Conservation (phyloP, 2,797 vertebrate genomes). For the Diglossa cyanea region DNA sequence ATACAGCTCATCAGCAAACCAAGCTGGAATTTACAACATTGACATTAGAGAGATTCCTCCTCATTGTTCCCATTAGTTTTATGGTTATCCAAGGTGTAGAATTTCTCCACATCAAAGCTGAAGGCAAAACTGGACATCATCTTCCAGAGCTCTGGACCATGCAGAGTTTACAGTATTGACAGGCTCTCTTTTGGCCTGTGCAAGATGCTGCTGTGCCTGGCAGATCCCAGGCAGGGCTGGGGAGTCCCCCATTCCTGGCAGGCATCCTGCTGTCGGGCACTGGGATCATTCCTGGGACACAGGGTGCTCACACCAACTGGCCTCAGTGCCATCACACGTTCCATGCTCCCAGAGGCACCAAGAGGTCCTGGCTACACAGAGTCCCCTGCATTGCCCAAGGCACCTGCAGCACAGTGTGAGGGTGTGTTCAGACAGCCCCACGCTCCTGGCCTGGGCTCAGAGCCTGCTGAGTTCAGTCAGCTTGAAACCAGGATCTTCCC, state of each 20-base stretch:
- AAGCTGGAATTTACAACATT: accelerated
- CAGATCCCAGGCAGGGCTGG: not conserved
- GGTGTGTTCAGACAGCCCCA: not conserved
- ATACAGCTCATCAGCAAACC: not conserved
- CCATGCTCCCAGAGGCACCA: not conserved
- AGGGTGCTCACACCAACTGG: not conserved
- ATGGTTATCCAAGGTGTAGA: not conserved
- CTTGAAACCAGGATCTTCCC: not conserved
- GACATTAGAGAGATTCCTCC: not conserved
- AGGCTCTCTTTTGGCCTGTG: not conserved
- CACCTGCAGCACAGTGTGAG: not conserved
- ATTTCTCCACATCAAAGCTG: not conserved
- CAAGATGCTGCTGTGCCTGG: not conserved
- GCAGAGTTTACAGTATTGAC: not conserved
- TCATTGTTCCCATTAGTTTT: not conserved
- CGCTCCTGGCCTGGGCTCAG: not conserved
- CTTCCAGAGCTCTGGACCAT: not conserved
- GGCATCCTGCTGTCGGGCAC: not conserved
- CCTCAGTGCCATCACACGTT: accelerated
- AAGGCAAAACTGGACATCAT: not conserved
- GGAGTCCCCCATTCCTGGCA: not conserved
- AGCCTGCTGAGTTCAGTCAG: not conserved
- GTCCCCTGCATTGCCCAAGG: not conserved
- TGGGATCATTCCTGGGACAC: not conserved
- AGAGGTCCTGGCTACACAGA: not conserved